phyloP scores from a whole-genome alignment of 2,888 invertebrate species.

The Maniola hyperantus region DNA sequence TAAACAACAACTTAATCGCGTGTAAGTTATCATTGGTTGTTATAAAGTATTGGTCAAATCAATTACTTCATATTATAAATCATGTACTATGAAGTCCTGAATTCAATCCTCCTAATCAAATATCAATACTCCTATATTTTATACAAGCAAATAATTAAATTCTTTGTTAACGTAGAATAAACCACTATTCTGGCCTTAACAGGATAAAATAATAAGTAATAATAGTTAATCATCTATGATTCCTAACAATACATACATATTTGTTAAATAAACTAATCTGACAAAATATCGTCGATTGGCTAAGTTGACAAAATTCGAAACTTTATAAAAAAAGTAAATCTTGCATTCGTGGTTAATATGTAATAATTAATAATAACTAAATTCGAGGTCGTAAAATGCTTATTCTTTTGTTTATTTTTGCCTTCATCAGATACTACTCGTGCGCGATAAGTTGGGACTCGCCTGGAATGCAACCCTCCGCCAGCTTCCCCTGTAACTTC shows the following conservation, averaged over 20 bases:
- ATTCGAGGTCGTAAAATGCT: constrained; percentile 15
- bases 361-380: neutral
- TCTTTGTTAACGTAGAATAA: neutral
- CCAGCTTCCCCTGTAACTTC: no score
- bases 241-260: neutral
- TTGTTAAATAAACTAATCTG: neutral
- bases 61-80: neutral
- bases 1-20: neutral
- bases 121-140: neutral
- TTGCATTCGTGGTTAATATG: neutral
- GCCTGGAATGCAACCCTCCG: no score
- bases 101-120: constrained; percentile 1
- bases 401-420: constrained; percentile 4
- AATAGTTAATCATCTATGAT: neutral
- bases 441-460: no score
- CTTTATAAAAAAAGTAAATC: neutral
- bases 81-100: neutral
- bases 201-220: neutral
- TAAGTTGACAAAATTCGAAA: constrained; percentile 1
- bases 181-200: constrained; percentile 1
- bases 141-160: neutral
- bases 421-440: neutral
- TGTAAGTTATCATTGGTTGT: no score
- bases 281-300: constrained; percentile 1
- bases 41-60: neutral